Evolutionary conservation across 92 coral and sea anemone species (phyloP), one percentile per base, ranked within the genome.

Genomic region (Desmophyllum pertusum): DNA sequence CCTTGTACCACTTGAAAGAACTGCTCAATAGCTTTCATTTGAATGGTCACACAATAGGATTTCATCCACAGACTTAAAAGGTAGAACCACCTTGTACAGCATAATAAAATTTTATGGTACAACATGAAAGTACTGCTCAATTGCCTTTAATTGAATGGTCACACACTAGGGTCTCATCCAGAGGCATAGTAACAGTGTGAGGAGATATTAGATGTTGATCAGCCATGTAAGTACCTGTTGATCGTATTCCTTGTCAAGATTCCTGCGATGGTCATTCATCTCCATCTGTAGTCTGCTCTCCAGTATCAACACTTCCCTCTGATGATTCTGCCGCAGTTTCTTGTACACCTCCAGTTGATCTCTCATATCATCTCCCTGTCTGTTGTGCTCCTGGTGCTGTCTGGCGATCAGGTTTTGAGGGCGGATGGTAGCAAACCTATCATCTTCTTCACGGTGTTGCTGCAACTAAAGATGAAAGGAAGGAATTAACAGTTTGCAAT

Each of bases 291-390:
- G 93, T 41, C 90, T 90, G 77, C 86, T 91, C 85, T 97, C 99
- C 57, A 97, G 90, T 43, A 83, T 89, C 65, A 87, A 87, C 17
- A 97, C 91, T 70, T 97, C 98, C 70, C 89, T 87, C 81, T 97
- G 99, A 51, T 97, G 98, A 61, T 90, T 91, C 63, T 97, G 99
- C 27, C 99, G 75, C 92, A 97, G 95, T 41, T 94, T 93, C 87
- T 97, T 97, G 87, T 97, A 97, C 45, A 94, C 97, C 85, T 92
- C 93, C 84, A 97, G 90, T 78, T 97, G 99, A 73, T 97, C 98
- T 45, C 95, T 90, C 93, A 97, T 90, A 59, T 93, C 90, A 38
- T 97, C 98, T 17, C 90, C 96, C 36, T 95, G 95, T 50, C 92
- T 91, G 84, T 80, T 80, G 64, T 95, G 98, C 76, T 95, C 94